Evolutionary conservation across 2,797 vertebrate genomes (phyloP), one percentile per base, ranked within the genome.

Genomic region (Australoheros facetus): DNA sequence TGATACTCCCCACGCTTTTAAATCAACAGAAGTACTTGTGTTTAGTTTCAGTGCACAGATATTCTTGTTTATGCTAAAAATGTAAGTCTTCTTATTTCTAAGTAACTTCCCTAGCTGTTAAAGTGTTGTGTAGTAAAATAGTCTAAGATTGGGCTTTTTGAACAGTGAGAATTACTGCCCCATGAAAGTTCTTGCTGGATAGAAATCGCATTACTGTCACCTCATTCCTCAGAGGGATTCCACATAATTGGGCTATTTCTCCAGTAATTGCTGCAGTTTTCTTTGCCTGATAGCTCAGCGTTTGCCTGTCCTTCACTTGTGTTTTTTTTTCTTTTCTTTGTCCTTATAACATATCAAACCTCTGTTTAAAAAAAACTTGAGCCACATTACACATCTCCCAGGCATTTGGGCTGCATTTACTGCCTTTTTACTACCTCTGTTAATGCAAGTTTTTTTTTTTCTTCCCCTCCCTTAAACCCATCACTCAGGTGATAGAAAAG

Each of bases 201-300:
- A 75, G 56, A 87, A 82, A 78, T 81, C 16, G 9, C 77, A 85
- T 87, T 79, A 58, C 85, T 85, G 79, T 89, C 84, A 76, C 71
- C 56, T 73, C 39, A 56, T 75, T 84, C 79, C 86, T 88, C 56
- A 42, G 76, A 84, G 81, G 79, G 73, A 81, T 81, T 85, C 60
- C 74, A 75, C 70, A 76, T 87, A 92, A 91, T 89, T 91, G 89
- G 86, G 70, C 87, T 80, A 75, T 87, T 88, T 83, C 75, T 80
- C 48, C 81, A 79, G 80, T 90, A 89, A 91, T 89, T 89, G 85
- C 87, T 79, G 70, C 71, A 55, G 81, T 87, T 73, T 39, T 89
- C 73, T 81, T 82, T 80, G 77, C 70, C 57, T 81, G 82, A 84
- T 84, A 84, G 72, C 85, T 85, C 64, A n/a, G 73, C 77, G 70